Evolutionary conservation across 2,113 vertebrate genomes (phyloP).

Genomic region (Nanorana parkeri): DNA sequence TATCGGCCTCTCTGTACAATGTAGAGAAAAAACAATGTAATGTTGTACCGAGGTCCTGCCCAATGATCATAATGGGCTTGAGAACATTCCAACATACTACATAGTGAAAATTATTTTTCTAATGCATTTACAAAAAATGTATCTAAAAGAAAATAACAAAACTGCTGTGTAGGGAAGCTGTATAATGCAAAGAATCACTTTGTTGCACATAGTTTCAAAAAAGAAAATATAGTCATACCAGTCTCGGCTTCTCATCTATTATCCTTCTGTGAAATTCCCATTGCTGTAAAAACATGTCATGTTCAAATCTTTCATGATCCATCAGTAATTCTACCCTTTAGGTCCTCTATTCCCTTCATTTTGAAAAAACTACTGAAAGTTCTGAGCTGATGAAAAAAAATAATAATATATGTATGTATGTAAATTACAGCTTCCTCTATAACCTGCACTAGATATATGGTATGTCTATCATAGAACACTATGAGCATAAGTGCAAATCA

Average conservation of each 20-base stretch:
- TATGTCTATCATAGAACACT: not conserved
- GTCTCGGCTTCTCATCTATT: not conserved
- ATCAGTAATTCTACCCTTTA: slow-evolving; percentile 20
- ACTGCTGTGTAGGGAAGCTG: too few species aligned
- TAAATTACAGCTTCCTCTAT: slow-evolving; percentile 13
- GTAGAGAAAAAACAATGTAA: too few species aligned
- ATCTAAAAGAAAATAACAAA: too few species aligned
- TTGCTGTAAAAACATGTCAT: not conserved
- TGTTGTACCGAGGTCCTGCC: too few species aligned
- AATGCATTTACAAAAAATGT: too few species aligned
- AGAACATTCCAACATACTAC: too few species aligned
- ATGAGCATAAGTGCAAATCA: slow-evolving; percentile 2
- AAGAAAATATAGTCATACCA: not conserved
- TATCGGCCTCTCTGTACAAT: too few species aligned
- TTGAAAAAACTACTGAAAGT: slow-evolving; percentile 15
- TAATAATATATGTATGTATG: not conserved
- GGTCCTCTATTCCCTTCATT: slow-evolving; percentile 7
- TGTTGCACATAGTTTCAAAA: not conserved
- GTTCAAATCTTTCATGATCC: slow-evolving; percentile 4
- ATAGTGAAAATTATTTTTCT: too few species aligned
- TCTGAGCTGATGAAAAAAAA: slow-evolving; percentile 11
- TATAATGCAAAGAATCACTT: not conserved
- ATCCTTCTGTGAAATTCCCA: not conserved
- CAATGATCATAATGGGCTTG: too few species aligned
- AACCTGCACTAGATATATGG: slow-evolving; percentile 8